These are phyloP conservation scores for Pristionchus exspectatus DNA, from an alignment of 2,888 invertebrate genomes.

Conservation along the genomic window DNA sequence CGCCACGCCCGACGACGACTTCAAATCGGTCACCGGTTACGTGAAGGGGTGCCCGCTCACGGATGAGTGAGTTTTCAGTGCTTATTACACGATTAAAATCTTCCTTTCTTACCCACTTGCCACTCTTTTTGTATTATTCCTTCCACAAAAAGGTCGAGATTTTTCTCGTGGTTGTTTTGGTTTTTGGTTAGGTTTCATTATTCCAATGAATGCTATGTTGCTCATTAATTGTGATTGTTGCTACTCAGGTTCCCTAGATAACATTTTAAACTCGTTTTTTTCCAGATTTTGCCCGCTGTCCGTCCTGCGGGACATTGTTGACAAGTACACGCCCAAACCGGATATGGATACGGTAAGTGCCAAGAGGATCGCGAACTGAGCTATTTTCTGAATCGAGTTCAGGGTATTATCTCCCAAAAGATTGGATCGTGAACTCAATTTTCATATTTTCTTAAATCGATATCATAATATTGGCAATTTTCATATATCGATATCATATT, in stretches of 20 bases:
- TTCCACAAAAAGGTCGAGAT: neutral
- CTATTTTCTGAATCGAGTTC: no score
- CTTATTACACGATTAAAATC: neutral
- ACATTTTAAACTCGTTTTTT: neutral
- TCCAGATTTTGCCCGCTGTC: slow-evolving; percentile 31
- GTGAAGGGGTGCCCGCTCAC: slow-evolving; percentile 30
- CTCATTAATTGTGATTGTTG: no score
- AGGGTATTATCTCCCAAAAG: no score
- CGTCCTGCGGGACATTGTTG: slow-evolving; percentile 5
- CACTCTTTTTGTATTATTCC: neutral
- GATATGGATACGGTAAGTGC: slow-evolving; percentile 39
- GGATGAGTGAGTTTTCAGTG: neutral
- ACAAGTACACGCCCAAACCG: slow-evolving; percentile 3
- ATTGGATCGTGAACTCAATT: no score
- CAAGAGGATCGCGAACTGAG: no score
- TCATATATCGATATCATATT: no score
- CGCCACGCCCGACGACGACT: slow-evolving; percentile 2
- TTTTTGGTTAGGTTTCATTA: no score
- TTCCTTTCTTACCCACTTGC: neutral
- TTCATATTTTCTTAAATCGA: no score
- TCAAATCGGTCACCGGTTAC: slow-evolving; percentile 7
- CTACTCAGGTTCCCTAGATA: no score
- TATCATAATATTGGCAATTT: no score
- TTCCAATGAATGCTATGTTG: no score
- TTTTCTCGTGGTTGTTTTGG: no score